phyloP scores from a whole-genome alignment of 1,140 invertebrate species.

The Pseudobourletiella spinata region DNA sequence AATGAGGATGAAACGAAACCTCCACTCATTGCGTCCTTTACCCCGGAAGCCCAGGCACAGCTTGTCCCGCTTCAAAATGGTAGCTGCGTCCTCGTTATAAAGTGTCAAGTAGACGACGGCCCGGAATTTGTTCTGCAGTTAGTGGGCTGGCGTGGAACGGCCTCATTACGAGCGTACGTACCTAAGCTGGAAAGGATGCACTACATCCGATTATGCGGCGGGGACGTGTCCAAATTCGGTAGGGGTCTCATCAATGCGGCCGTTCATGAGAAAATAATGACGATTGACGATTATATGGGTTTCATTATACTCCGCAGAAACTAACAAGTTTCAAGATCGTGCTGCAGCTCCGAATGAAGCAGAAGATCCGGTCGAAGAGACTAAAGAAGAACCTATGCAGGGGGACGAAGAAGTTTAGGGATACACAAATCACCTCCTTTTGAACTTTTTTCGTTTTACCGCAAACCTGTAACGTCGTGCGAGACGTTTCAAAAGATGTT shows the following conservation, averaged over 20 bases:
- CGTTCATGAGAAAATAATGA: neutral
- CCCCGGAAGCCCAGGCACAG: conserved; percentile 49
- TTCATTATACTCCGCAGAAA: neutral
- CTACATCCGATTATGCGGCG: conserved; percentile 70
- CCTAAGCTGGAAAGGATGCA: conserved; percentile 72
- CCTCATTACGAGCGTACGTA: conserved; percentile 75
- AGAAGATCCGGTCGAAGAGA: neutral
- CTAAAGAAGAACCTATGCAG: neutral
- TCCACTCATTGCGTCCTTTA: conserved; percentile 55
- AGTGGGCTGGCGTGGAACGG: conserved; percentile 83
- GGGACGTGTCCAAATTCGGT: conserved; percentile 70
- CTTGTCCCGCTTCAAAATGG: conserved; percentile 61
- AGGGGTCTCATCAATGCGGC: conserved; percentile 8
- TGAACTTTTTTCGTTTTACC: too few species aligned
- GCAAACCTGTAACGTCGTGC: too few species aligned
- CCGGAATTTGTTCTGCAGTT: conserved; percentile 54
- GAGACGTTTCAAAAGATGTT: too few species aligned
- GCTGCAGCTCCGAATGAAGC: neutral
- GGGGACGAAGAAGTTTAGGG: too few species aligned
- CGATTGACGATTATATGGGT: neutral
- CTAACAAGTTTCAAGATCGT: neutral
- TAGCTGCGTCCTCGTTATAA: conserved; percentile 58
- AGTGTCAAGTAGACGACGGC: conserved; percentile 39
- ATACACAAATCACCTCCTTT: too few species aligned
- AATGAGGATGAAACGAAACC: conserved; percentile 64